Base-by-base conservation (phyloP, 2,797 vertebrate species). In the Pangasius djambal region DNA sequence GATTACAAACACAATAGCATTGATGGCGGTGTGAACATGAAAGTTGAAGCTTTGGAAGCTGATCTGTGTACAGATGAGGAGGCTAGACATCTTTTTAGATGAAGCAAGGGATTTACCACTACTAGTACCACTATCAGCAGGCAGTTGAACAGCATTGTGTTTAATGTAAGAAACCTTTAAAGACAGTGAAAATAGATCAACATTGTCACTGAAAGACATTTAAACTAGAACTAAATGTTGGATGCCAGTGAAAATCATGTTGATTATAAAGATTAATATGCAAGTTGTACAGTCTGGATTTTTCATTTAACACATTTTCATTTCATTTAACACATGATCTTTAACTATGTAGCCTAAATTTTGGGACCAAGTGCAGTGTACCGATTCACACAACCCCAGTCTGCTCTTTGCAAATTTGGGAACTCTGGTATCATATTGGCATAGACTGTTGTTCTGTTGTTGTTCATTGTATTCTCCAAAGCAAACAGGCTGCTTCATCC, bases 401-500 rank as follows among this genome's bases (percentile, higher is more conserved):
- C 37, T 88, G 74, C 65, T 82, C 50, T 63, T 72, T 40, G 25
- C 67, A 28, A 52, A 50, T 84, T 31, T 34, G 28, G 22, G 37
- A 69, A 31, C 81, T 52, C 34, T 37, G 34, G 65, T 50, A 31
- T 61, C 34, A 34, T 55, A n/a, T 25, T 50, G 16, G 40, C 28
- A 22, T 59, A 9, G 34, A 31, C n/a, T 50, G n/a, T 34, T 15
- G 69, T 28, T 59, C 15, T 75, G 37, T 63, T 15, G 10, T 55
- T 63, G 15, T 70, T 52, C 25, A 50, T 20, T 22, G n/a, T 13
- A 9, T 69, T 69, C 83, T 69, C 18, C n/a, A 95, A 93, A 94
- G 59, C 94, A 95, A 96, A 95, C 94, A 94, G 94, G 93, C 94
- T 85, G 83, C 63, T 85, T 69, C n/a, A 65, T 65, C 89, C 93